phyloP scores from a whole-genome alignment of 2,797 vertebrate genomes.

The Lophius americanus region DNA sequence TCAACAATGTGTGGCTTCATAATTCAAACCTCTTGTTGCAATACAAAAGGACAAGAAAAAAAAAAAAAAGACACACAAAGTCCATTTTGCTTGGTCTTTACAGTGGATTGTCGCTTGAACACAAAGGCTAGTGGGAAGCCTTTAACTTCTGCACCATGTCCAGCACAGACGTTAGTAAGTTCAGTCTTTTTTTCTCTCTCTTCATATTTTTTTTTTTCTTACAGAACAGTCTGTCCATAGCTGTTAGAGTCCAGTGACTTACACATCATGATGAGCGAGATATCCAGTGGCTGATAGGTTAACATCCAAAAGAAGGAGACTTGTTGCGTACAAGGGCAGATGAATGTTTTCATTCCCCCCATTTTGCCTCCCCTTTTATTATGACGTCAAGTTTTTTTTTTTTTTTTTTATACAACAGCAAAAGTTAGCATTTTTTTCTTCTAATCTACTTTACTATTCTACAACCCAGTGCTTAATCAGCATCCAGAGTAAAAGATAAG shows the following conservation, averaged over 20 bases:
- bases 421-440: slow-evolving; percentile 77
- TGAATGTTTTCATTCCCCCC: slow-evolving; percentile 43
- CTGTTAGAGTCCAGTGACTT: slow-evolving; percentile 74
- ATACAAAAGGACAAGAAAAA: slow-evolving; percentile 72
- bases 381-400: slow-evolving; percentile 79
- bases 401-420: slow-evolving; percentile 80
- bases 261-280: slow-evolving; percentile 73
- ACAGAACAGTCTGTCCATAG: slow-evolving; percentile 67
- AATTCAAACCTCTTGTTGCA: slow-evolving; percentile 69
- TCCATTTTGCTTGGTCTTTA: slow-evolving; percentile 83
- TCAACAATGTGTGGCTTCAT: slow-evolving; percentile 63
- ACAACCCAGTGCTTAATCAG: slow-evolving; percentile 80
- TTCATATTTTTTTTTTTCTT: slow-evolving; percentile 38
- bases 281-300: slow-evolving; percentile 81
- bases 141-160: slow-evolving; percentile 74
- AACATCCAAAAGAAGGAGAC: slow-evolving; percentile 71
- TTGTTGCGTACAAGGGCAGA: slow-evolving; percentile 62
- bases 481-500: slow-evolving; percentile 80
- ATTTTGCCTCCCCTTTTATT: slow-evolving; percentile 60
- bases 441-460: slow-evolving; percentile 79
- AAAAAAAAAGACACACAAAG: slow-evolving; percentile 65
- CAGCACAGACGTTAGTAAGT: slow-evolving; percentile 73
- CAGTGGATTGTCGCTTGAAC: slow-evolving; percentile 87
- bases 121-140: slow-evolving; percentile 79
- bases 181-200: slow-evolving; percentile 54